Conservation (phyloP, 2,797 vertebrate genomes). For the Hipposideros larvatus region DNA sequence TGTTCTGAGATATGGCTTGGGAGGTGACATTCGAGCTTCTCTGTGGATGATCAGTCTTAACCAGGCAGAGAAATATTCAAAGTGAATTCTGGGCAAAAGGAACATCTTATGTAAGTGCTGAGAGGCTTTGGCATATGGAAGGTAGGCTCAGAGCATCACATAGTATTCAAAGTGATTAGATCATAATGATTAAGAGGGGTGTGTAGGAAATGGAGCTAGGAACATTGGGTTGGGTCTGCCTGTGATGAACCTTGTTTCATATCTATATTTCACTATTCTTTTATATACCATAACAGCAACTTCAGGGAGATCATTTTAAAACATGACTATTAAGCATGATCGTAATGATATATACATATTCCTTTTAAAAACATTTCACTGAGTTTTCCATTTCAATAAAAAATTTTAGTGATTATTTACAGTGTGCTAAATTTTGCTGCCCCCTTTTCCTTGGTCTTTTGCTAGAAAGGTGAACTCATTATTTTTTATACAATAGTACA, state of each 20-base stretch:
- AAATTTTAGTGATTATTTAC: constrained; percentile 17
- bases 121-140: not conserved
- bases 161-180: not conserved
- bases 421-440: not conserved
- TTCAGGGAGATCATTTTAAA: not conserved
- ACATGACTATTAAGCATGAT: not conserved
- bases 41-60: not conserved
- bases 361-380: not conserved
- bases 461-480: not conserved
- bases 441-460: not conserved
- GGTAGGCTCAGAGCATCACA: not conserved
- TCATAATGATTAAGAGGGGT: not conserved
- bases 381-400: constrained; percentile 6
- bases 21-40: not conserved
- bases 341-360: not conserved
- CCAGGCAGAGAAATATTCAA: not conserved
- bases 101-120: not conserved
- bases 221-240: not conserved
- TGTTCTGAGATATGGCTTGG: not conserved
- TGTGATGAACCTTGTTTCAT: not conserved
- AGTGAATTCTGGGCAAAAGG: not conserved
- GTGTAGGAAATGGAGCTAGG: not conserved
- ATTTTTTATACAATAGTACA: not conserved
- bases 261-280: not conserved
- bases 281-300: not conserved